Conservation (phyloP, 2,888 invertebrate species). For the Idaea straminata region DNA sequence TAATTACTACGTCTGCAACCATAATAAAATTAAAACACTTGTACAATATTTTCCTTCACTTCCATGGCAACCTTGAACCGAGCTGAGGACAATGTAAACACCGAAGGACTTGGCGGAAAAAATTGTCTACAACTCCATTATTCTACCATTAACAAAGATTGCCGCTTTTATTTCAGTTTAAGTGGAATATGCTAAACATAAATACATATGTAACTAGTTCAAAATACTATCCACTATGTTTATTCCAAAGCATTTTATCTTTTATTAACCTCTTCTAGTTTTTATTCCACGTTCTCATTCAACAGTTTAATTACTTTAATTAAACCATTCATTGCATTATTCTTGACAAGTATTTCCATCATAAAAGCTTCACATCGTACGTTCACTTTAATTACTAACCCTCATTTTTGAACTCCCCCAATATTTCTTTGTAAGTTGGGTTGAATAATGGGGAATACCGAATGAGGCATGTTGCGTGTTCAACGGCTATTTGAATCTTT, state of each 20-base stretch:
- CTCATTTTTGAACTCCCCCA: constrained; percentile 26
- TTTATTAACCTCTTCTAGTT: background rate
- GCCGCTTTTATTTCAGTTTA: background rate
- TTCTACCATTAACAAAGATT: constrained; percentile 17
- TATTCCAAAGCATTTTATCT: background rate
- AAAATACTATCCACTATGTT: background rate
- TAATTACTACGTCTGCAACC: background rate
- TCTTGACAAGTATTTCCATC: constrained; percentile 4
- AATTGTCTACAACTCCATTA: constrained; percentile 20
- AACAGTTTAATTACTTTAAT: background rate
- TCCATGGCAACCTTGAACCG: constrained; percentile 20
- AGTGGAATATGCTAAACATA: background rate
- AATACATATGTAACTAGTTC: background rate
- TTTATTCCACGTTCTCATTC: background rate
- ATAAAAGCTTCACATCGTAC: constrained; percentile 3
- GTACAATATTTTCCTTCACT: background rate
- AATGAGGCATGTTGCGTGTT: constrained; percentile 32
- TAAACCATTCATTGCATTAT: constrained; percentile 14
- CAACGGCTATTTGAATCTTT: constrained; percentile 4
- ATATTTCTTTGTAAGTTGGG: constrained; percentile 38
- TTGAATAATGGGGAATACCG: constrained; percentile 52
- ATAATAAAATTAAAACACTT: background rate
- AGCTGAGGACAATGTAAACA: constrained; percentile 16
- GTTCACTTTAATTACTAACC: constrained; percentile 29
- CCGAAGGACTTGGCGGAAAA: constrained; percentile 20